Conservation (phyloP, 1,140 invertebrate genomes). For the Heterodera schachtii region DNA sequence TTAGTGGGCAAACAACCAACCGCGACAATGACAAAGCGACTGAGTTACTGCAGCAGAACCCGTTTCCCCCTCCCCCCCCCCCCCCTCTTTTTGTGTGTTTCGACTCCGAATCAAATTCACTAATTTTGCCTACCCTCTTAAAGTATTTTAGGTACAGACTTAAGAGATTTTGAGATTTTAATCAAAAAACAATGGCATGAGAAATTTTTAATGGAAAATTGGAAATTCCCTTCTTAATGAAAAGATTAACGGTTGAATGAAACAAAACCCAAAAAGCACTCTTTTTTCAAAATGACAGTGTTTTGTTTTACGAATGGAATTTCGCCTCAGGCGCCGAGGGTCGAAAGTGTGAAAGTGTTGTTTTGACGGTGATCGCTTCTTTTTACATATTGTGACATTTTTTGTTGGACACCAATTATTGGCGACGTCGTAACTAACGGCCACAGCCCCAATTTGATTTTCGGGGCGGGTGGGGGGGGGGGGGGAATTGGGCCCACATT, state of each 20-base stretch:
- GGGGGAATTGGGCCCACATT: not conserved
- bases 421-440: not conserved
- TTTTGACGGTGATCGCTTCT: not conserved
- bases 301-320: not conserved
- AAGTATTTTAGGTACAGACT: too few species aligned
- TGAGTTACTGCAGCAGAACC: not conserved
- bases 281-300: too few species aligned
- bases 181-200: too few species aligned
- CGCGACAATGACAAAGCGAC: not conserved
- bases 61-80: conserved; percentile 5
- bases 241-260: too few species aligned
- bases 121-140: not conserved
- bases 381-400: not conserved
- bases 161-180: too few species aligned
- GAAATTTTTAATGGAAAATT: too few species aligned
- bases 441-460: not conserved
- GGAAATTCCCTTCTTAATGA: too few species aligned
- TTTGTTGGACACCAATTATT: not conserved
- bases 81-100: not conserved
- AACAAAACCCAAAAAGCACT: too few species aligned
- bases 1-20: not conserved
- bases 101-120: not conserved
- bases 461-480: too few species aligned
- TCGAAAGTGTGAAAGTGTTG: not conserved
- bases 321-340: not conserved